phyloP scores from a whole-genome alignment of 2,113 vertebrate species.

The Heteronetta atricapilla region DNA sequence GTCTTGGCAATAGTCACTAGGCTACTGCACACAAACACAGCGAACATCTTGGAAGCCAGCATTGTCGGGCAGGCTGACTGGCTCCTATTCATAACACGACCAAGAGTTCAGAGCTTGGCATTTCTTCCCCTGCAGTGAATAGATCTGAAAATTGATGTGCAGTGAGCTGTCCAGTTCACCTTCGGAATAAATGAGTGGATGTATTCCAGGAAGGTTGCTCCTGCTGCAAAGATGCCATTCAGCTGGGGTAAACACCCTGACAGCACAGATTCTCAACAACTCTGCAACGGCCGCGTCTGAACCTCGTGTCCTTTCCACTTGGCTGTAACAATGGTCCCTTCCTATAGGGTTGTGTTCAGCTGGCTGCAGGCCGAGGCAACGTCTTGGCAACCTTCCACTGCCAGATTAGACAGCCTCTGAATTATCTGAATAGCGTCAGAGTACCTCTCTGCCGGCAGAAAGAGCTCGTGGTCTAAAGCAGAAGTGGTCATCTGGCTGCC shows the following conservation, averaged over 20 bases:
- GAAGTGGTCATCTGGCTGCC: not conserved
- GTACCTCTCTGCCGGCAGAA: not conserved
- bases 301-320: not conserved
- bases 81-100: not conserved
- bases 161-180: not conserved
- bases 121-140: not conserved
- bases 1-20: not conserved
- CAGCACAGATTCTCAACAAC: not conserved
- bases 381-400: not conserved
- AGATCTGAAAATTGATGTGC: not conserved
- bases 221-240: not conserved
- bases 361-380: not conserved
- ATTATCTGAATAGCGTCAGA: not conserved
- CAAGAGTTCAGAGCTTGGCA: not conserved
- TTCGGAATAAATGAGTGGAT: not conserved
- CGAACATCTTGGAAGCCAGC: not conserved
- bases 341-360: not conserved
- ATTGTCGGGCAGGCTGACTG: not conserved
- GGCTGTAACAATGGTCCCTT: not conserved
- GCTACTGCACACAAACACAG: constrained; percentile 19
- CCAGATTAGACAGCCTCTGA: not conserved
- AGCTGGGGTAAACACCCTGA: not conserved
- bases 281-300: not conserved
- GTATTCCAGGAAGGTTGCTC: not conserved
- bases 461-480: not conserved